Conservation (phyloP, 2,113 vertebrate genomes). For the Pelmatolapia mariae region DNA sequence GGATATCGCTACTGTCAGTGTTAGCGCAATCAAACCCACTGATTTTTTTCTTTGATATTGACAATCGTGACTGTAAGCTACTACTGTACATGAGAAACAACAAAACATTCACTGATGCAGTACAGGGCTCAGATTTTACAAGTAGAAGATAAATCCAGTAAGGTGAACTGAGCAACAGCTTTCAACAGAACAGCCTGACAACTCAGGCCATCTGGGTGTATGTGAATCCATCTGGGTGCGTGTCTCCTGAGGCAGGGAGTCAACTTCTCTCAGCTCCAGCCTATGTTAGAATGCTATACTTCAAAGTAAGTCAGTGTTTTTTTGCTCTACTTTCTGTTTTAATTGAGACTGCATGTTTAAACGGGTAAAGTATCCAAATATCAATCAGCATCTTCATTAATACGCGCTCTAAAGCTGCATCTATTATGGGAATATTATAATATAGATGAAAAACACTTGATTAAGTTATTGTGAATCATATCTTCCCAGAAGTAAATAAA, state of each 20-base stretch:
- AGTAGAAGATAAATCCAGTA: not conserved
- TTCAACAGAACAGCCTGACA: slow-evolving; percentile 28
- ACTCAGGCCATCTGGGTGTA: slow-evolving; percentile 44
- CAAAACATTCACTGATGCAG: not conserved
- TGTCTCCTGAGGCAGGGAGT: slow-evolving; percentile 33
- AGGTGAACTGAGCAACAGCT: slow-evolving; percentile 28
- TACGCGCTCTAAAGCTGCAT: not conserved
- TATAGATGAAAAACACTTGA: slow-evolving; percentile 17
- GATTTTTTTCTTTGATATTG: not conserved
- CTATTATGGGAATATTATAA: slow-evolving; percentile 18
- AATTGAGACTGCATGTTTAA: not conserved
- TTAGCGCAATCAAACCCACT: not conserved
- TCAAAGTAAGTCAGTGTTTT: not conserved
- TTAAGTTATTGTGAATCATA: slow-evolving; percentile 35
- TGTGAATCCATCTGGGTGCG: slow-evolving; percentile 48
- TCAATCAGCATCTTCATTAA: not conserved
- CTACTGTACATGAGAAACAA: not conserved
- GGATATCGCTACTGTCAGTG: not conserved
- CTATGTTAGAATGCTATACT: not conserved
- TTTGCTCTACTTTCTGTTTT: not conserved
- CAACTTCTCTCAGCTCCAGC: slow-evolving; percentile 23
- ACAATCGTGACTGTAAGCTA: not conserved
- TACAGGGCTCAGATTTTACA: not conserved
- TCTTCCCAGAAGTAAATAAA: slow-evolving; percentile 19
- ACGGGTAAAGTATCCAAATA: not conserved